Base-by-base conservation (phyloP, 2,888 invertebrate species). In the Anodontia alba region DNA sequence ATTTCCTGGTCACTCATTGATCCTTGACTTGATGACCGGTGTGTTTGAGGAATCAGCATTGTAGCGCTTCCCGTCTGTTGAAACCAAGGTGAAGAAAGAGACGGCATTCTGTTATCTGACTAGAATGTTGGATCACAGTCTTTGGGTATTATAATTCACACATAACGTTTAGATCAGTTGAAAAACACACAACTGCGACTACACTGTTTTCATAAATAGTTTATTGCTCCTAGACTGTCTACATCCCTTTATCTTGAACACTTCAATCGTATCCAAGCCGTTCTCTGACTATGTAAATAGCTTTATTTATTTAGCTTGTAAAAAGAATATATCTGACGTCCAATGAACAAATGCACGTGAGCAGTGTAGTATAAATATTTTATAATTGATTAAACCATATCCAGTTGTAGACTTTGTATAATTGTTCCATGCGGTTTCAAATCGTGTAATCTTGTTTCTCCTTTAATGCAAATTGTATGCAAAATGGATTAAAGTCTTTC, bases 81-180 rank as follows among this genome's bases (percentile, higher is more conserved):
- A 74, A 90, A 90, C 91, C 91, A 91, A 1, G 91, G 91, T 1
- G 91, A 89, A 10, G 87, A 86, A 17, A 90, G 74, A 10, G 88
- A 82, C 31, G 90, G 89, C 90, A 90, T 90, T n/a, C n/a, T 71
- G 78, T 8, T 57, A 29, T 57, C 5, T 20, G 29, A 29, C 29
- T 57, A 57, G 57, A 57, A 57, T n/a, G n/a, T 26, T 17, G 23
- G 7, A 10, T 17, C 5, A 17, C 10, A 3, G 5, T 57, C 17
- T 29, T 17, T 26, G 8, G 29, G 26, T 26, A 57, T 26, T 10
- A 10, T 26, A 7, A 29, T 29, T 3, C 17, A 26, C 10, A 57
- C 57, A 57, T 57, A 29, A 8, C 29, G 10, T 57, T 57, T 8
- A 10, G 7, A 26, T 23, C 17, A 17, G 7, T 26, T 26, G 5